These are phyloP conservation scores for Morone chrysops DNA, from an alignment of 2,113 vertebrate genomes.

Conservation along the genomic window DNA sequence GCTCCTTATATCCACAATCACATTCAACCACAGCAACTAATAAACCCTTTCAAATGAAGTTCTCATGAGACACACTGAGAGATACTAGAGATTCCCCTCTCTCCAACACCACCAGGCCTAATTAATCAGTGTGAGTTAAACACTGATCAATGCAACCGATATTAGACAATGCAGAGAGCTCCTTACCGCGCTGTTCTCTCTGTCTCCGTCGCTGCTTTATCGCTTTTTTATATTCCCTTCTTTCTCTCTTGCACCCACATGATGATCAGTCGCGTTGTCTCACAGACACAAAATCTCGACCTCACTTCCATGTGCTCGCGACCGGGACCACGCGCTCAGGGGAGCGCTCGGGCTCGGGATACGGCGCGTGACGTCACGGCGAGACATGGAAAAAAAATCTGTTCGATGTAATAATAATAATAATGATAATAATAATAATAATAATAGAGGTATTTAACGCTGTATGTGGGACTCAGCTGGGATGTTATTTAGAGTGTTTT, in stretches of 20 bases:
- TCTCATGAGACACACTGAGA: not conserved
- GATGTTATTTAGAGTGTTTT: not conserved
- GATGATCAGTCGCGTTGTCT: slow-evolving; percentile 59
- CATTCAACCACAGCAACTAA: not conserved
- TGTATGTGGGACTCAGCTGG: not conserved
- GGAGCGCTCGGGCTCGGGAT: slow-evolving; percentile 60
- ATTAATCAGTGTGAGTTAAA: not conserved
- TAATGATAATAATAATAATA: too few relatives aligned
- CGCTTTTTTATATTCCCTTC: slow-evolving; percentile 55
- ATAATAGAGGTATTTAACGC: too few relatives aligned
- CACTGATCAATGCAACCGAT: not conserved
- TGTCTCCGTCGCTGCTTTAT: not conserved
- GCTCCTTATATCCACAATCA: not conserved
- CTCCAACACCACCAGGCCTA: slow-evolving; percentile 1
- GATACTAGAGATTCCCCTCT: not conserved
- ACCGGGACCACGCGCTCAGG: slow-evolving; percentile 80
- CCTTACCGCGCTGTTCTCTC: slow-evolving; percentile 64
- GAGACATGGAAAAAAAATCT: slow-evolving; percentile 27
- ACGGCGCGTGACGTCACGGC: slow-evolving; percentile 81
- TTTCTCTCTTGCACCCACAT: not conserved
- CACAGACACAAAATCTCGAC: slow-evolving; percentile 71
- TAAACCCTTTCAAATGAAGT: slow-evolving; percentile 6
- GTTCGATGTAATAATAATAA: not conserved
- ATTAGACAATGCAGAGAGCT: not conserved
- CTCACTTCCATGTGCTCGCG: slow-evolving; percentile 84